Base-by-base conservation (phyloP, 2,888 invertebrate genomes). In the Sinotaia quadrata region DNA sequence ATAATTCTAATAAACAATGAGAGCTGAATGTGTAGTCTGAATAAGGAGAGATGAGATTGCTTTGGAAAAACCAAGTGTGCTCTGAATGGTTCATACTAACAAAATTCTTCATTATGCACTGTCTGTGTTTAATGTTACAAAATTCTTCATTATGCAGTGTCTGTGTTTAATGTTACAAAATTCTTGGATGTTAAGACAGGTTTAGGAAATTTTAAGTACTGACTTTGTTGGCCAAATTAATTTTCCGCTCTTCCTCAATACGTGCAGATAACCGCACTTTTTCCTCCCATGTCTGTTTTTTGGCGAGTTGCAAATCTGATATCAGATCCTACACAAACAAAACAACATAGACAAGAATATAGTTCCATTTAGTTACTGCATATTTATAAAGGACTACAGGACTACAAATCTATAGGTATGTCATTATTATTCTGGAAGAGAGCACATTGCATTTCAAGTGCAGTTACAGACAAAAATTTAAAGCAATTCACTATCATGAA, bases 231-330 rank as follows among this genome's bases (percentile, higher is more conserved):
- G 85, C 84, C 18, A 85, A 74, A 59, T 84, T 85, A 15, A 78
- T 76, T 67, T 85, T 84, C 58, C 86, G 74, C 56, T 85, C 85
- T 58, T 84, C 81, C 61, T 84, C 82, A 74, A 72, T 80, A 68
- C 76, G 78, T 0, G 73, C 59, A 4, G 85, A 85, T 66, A 79
- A 58, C 51, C 73, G 75, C 72, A 83, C 82, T 68, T 82, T 82
- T 77, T 85, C 86, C n/a, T 80, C 80, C 85, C 85, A 85, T 0
- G 84, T 85, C 68, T 83, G 82, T 66, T 80, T 79, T 76, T 86
- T 86, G 34, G 85, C 84, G 33, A 85, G 79, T 74, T 86, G 81
- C 27, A 86, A 74, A 65, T 86, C 85, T 59, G 78, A 72, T 31
- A 86, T 81, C 36, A 86, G 73, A 33, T 82, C 85, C 83, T 85